A percentile compares a stretch with the other conserved stretches of the same genome.
phyloP scores from a whole-genome alignment of 1,140 invertebrate genomes.

The Triops cancriformis region DNA sequence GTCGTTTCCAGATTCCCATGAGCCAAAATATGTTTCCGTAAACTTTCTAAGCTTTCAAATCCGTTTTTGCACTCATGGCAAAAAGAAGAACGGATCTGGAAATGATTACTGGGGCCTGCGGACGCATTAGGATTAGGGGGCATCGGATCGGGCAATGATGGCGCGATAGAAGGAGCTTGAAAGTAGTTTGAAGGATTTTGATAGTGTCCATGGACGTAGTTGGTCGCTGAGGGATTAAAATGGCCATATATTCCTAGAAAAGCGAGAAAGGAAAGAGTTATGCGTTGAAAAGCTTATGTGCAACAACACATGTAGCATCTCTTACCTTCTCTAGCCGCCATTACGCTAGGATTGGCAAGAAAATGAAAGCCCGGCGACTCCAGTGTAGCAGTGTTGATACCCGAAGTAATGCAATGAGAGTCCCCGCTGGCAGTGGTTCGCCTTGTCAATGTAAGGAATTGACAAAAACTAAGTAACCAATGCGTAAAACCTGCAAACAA shows the following conservation, averaged over 20 bases:
- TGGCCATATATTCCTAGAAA: background rate
- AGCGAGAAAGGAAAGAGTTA: background rate
- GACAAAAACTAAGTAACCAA: background rate
- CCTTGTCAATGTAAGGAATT: background rate
- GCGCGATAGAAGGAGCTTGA: background rate
- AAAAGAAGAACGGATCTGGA: background rate
- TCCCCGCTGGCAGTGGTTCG: background rate
- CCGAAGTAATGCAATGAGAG: background rate
- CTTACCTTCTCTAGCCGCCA: background rate
- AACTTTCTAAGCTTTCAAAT: background rate
- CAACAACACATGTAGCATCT: background rate
- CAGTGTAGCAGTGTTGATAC: background rate
- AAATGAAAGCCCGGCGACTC: slow-evolving; percentile 2
- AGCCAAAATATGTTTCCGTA: background rate
- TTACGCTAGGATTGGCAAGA: background rate
- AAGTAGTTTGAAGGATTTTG: slow-evolving; percentile 7
- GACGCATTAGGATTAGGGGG: background rate
- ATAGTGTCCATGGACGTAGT: background rate
- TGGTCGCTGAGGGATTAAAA: background rate
- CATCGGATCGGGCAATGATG: slow-evolving; percentile 1
- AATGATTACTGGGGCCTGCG: background rate
- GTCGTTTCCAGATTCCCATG: background rate
- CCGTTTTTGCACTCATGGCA: slow-evolving; percentile 5
- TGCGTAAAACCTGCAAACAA: background rate
- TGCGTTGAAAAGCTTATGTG: background rate